phyloP scores from a whole-genome alignment of 2,113 vertebrate species.

The Hypanus sabinus region DNA sequence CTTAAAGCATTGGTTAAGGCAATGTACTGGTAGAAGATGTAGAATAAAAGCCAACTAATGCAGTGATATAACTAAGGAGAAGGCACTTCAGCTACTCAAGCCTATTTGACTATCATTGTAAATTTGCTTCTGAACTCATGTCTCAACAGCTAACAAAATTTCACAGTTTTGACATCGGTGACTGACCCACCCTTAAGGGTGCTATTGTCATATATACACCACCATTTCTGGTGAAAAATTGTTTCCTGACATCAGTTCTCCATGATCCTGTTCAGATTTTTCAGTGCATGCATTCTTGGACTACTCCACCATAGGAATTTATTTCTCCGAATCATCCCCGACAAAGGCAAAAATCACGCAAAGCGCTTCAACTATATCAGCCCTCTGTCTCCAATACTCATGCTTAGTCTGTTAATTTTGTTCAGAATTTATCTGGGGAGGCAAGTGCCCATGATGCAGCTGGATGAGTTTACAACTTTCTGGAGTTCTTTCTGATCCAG shows the following conservation, averaged over 20 bases:
- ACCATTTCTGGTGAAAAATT: neutral
- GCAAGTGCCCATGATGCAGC: no score
- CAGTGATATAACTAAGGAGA: neutral
- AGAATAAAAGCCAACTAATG: neutral
- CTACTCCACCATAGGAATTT: neutral
- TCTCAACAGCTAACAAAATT: neutral
- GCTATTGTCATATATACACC: neutral
- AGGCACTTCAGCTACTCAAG: neutral
- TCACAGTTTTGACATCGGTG: neutral
- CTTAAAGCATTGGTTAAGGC: neutral
- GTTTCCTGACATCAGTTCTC: neutral
- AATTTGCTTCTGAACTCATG: neutral
- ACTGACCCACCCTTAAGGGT: neutral
- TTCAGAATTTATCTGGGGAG: neutral
- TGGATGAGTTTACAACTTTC: no score
- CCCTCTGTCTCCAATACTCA: neutral
- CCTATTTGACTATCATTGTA: neutral
- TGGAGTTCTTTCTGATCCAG: no score
- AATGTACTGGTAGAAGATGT: neutral
- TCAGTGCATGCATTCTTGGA: neutral
- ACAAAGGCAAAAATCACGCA: neutral
- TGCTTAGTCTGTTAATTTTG: neutral
- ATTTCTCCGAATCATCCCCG: neutral
- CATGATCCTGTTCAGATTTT: neutral
- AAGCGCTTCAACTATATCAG: neutral